Evolutionary conservation across 1,140 invertebrate genomes (phyloP).

Genomic region (Drosophila orosa): DNA sequence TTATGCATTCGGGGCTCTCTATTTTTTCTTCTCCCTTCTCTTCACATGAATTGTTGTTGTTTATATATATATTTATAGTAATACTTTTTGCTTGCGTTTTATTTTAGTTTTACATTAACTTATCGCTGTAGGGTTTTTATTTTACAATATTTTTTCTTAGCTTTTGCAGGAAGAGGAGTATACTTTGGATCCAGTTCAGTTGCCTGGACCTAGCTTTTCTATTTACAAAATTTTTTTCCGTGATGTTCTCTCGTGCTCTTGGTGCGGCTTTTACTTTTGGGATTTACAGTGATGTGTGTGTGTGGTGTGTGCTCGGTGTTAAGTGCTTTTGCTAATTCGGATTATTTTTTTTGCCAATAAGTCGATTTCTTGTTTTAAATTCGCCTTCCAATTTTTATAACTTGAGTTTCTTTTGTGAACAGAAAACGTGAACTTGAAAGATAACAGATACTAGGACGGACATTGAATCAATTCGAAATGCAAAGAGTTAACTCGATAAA

Average conservation of each 20-base stretch:
- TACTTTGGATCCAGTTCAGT: slow-evolving; percentile 13
- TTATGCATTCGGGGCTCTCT: slow-evolving; percentile 32
- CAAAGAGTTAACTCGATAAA: slow-evolving; percentile 41
- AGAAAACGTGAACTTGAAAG: slow-evolving; percentile 29
- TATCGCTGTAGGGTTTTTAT: slow-evolving; percentile 46
- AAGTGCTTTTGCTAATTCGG: slow-evolving; percentile 52
- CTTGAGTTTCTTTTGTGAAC: slow-evolving; percentile 17
- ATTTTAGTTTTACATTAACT: slow-evolving; percentile 69
- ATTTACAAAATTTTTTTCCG: slow-evolving; percentile 47
- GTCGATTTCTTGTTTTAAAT: slow-evolving; percentile 57
- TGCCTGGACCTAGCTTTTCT: slow-evolving; percentile 21
- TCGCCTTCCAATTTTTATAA: slow-evolving; percentile 51
- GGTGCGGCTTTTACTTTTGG: slow-evolving; percentile 35
- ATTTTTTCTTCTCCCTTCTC: slow-evolving; percentile 40
- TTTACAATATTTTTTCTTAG: slow-evolving; percentile 70
- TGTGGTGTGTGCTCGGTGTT: slow-evolving; percentile 39
- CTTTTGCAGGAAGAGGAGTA: slow-evolving; percentile 23
- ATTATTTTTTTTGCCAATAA: slow-evolving; percentile 57
- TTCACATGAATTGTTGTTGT: slow-evolving; percentile 46
- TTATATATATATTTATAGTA: slow-evolving; percentile 66
- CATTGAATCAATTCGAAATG: slow-evolving; percentile 68
- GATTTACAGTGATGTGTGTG: slow-evolving; percentile 72
- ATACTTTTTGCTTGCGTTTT: slow-evolving; percentile 74
- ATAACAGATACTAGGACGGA: slow-evolving; percentile 77
- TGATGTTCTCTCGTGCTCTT: slow-evolving; percentile 58